Evolutionary conservation across 2,888 invertebrate species (phyloP).

Genomic region (Pachycephus smyrnensis): DNA sequence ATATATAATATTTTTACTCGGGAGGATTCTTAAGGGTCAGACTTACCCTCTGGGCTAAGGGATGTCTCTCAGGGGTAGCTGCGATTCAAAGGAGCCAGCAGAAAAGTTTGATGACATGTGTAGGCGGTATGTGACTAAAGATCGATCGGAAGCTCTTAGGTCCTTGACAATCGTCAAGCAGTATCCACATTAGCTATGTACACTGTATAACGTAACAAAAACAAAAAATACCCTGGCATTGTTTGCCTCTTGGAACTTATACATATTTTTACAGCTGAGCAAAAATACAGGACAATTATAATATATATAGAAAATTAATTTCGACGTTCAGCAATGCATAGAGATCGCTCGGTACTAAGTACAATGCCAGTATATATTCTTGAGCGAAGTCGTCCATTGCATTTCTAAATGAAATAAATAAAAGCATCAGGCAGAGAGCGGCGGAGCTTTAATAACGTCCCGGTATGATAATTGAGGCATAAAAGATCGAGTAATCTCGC

Average conservation of each 20-base stretch:
- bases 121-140: not conserved
- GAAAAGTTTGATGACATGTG: not conserved
- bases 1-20: too few relatives aligned
- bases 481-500: slow-evolving; percentile 53
- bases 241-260: not conserved
- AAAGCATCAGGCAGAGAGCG: slow-evolving; percentile 17
- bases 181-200: not conserved
- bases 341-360: not conserved
- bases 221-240: not conserved
- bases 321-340: not conserved
- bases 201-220: not conserved
- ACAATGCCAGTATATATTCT: not conserved
- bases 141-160: not conserved
- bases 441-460: slow-evolving; percentile 46
- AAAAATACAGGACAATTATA: not conserved
- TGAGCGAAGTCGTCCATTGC: not conserved
- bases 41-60: not conserved
- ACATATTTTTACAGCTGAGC: not conserved
- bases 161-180: not conserved
- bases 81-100: not conserved
- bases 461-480: slow-evolving; percentile 57
- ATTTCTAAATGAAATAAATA: slow-evolving; percentile 7
- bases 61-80: not conserved
- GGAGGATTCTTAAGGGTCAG: not conserved
- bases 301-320: not conserved